Conservation (phyloP, 2,797 vertebrate genomes). For the Gymnocypris eckloni region DNA sequence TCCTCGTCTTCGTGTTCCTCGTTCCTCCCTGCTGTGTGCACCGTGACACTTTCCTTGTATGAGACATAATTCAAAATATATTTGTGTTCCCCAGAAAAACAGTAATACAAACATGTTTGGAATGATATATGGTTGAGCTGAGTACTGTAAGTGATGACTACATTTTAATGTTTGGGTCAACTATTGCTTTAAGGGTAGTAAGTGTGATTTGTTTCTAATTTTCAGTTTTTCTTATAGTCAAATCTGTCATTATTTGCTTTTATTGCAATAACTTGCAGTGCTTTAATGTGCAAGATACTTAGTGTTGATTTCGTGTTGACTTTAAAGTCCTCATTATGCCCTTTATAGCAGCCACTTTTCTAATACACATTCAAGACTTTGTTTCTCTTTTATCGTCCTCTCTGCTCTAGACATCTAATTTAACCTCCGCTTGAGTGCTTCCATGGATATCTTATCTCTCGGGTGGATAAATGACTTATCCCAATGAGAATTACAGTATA, state of each 20-base stretch:
- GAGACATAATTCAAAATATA: not conserved
- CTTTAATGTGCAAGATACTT: not conserved
- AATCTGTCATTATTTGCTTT: not conserved
- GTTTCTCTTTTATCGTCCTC: constrained; percentile 37
- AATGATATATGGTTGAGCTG: not conserved
- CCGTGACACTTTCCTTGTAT: not conserved
- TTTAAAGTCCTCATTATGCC: constrained; percentile 9
- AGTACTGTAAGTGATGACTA: not conserved
- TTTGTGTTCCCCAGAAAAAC: not conserved
- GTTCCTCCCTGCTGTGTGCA: too few relatives aligned
- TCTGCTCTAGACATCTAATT: constrained; percentile 36
- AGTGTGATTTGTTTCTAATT: constrained; percentile 5
- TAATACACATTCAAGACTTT: constrained; percentile 44
- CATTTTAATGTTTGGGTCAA: not conserved
- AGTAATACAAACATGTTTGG: not conserved
- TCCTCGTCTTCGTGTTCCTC: too few relatives aligned
- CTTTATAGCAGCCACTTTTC: constrained; percentile 30
- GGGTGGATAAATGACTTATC: constrained; percentile 19
- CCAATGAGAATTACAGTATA: constrained; percentile 31
- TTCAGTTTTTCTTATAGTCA: not conserved
- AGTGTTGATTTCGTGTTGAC: constrained; percentile 3
- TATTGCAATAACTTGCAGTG: not conserved
- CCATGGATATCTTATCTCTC: constrained; percentile 47
- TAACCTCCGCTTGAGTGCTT: constrained; percentile 16
- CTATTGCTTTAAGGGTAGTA: not conserved